These are phyloP conservation scores for Ailuropoda melanoleuca DNA, from an alignment of 2,113 vertebrate species.

Conservation along the genomic window DNA sequence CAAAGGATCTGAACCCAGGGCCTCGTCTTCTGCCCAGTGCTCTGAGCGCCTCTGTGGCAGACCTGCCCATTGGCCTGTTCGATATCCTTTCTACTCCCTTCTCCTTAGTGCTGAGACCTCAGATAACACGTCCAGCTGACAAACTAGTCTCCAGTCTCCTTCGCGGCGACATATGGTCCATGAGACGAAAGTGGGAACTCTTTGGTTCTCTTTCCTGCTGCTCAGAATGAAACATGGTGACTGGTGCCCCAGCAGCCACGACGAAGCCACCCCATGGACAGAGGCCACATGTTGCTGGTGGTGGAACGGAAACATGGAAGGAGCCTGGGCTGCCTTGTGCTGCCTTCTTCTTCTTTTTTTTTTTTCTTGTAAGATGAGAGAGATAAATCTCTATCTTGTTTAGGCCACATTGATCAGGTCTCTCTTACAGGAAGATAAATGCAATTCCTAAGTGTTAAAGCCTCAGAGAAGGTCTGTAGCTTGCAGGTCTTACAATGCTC, in stretches of 20 bases:
- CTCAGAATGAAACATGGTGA: not conserved
- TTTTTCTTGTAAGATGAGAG: not conserved
- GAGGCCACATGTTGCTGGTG: not conserved
- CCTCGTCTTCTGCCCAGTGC: not conserved
- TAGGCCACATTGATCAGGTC: conserved; percentile 23
- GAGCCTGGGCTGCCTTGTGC: not conserved
- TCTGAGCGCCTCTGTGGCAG: not conserved
- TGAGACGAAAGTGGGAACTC: not conserved
- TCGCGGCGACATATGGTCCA: not conserved
- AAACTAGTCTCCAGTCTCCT: not conserved
- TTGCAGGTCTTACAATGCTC: not conserved
- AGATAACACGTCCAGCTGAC: not conserved
- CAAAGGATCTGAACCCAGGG: not conserved
- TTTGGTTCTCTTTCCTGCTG: not conserved
- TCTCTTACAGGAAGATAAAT: conserved; percentile 61
- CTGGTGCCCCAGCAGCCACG: not conserved
- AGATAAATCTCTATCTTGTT: conserved; percentile 62
- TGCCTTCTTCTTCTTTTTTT: not conserved
- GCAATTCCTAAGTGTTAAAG: conserved; percentile 41
- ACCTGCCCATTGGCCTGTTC: not conserved
- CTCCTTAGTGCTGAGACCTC: not conserved
- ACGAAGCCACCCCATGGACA: not conserved
- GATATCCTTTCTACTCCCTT: not conserved
- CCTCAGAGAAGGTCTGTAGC: conserved; percentile 1
- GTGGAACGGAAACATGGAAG: not conserved